Evolutionary conservation across 2,113 vertebrate species (phyloP).

Genomic region (Miniopterus natalensis): DNA sequence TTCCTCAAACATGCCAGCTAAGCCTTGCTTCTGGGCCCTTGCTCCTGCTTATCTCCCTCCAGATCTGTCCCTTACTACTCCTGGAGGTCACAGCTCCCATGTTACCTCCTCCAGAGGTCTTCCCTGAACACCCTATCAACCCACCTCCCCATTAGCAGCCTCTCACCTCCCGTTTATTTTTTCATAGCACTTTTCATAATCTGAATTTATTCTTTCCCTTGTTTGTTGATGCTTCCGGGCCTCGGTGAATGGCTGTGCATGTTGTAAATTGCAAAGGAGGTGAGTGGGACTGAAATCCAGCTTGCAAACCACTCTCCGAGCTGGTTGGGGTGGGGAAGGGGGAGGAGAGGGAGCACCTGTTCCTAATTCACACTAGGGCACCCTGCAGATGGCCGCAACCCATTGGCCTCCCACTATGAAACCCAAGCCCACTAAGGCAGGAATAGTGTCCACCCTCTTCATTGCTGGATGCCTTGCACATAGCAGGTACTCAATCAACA

Average conservation of each 20-base stretch:
- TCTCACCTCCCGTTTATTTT: not conserved
- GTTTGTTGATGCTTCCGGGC: not conserved
- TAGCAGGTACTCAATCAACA: not conserved
- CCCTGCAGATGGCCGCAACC: not conserved
- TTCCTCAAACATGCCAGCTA: not conserved
- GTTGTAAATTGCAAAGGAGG: not conserved
- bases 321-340: not conserved
- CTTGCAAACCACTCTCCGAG: rapidly evolving
- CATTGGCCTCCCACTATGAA: rapidly evolving
- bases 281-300: not conserved
- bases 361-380: not conserved
- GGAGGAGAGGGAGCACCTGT: rapidly evolving
- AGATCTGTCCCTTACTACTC: not conserved
- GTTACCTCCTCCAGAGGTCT: not conserved
- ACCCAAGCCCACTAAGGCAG: not conserved
- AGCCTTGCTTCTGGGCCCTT: not conserved
- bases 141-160: not conserved
- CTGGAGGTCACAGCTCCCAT: not conserved
- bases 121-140: not conserved
- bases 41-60: not conserved
- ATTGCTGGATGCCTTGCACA: not conserved
- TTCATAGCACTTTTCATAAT: not conserved
- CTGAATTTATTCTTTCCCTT: not conserved
- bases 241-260: not conserved
- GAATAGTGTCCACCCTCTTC: not conserved